Conservation (phyloP, 2,113 vertebrate species). For the Ramphastos sulfuratus region DNA sequence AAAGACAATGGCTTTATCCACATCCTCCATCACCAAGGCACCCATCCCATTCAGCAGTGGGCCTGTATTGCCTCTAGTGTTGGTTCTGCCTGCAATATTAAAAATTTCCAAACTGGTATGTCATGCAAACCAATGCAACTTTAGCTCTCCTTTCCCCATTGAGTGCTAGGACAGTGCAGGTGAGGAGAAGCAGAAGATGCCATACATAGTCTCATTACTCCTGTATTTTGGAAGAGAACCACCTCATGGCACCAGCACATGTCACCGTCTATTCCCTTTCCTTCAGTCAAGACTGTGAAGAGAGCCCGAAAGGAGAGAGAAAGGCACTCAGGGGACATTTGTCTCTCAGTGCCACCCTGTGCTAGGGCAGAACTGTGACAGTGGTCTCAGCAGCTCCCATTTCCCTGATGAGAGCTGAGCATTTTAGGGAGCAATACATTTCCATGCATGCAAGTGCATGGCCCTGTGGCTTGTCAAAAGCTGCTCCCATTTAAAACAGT, state of each 20-base stretch:
- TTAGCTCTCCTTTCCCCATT: background rate
- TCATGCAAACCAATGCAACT: background rate
- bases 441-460: accelerated
- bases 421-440: background rate
- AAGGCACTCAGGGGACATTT: background rate
- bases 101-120: background rate
- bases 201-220: background rate
- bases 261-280: accelerated
- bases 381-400: background rate
- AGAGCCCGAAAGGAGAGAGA: background rate
- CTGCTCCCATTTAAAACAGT: background rate
- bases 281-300: background rate
- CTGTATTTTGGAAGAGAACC: background rate
- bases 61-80: too few relatives aligned
- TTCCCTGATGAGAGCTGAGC: background rate
- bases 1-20: too few relatives aligned
- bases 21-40: too few relatives aligned
- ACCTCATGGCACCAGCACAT: background rate
- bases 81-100: too few relatives aligned
- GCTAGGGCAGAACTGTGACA: background rate
- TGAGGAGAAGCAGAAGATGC: background rate
- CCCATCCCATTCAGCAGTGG: too few relatives aligned
- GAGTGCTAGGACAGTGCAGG: background rate
- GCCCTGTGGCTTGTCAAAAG: background rate
- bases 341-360: background rate